Percentiles rank a stretch among this genome's conserved stretches.
phyloP scores from a whole-genome alignment of 2,113 vertebrate genomes.

The Uria aalge region DNA sequence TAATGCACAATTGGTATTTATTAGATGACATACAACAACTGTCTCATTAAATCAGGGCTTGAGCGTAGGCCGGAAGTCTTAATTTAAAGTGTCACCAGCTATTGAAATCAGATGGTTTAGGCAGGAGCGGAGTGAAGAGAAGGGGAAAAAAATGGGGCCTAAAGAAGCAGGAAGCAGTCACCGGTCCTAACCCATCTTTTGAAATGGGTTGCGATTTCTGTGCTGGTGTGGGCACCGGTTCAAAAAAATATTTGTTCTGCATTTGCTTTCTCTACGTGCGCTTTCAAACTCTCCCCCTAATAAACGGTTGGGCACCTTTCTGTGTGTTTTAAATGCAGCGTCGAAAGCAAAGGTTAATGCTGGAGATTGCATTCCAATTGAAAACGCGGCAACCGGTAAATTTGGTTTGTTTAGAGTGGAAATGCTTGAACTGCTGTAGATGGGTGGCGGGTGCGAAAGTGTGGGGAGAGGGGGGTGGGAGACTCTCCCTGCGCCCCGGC shows the following conservation, averaged over 20 bases:
- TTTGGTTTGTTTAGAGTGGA: conserved; percentile 52
- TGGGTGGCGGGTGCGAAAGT: conserved; percentile 73
- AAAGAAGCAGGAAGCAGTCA: background rate
- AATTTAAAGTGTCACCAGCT: conserved; percentile 58
- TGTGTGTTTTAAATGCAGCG: conserved; percentile 36
- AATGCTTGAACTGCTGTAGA: conserved; percentile 77
- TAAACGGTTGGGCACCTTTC: conserved; percentile 28
- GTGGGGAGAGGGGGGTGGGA: background rate
- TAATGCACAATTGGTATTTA: conserved; percentile 27
- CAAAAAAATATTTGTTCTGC: background rate
- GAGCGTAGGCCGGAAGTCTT: background rate
- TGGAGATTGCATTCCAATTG: conserved; percentile 81
- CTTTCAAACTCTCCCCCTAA: background rate
- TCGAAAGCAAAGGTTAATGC: conserved; percentile 79
- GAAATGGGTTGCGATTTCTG: background rate
- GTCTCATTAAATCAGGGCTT: conserved; percentile 54
- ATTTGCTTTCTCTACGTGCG: background rate
- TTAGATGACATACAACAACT: conserved; percentile 60
- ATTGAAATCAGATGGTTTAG: background rate
- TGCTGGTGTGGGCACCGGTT: background rate
- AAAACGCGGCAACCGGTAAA: conserved; percentile 41
- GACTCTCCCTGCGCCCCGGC: conserved; percentile 56
- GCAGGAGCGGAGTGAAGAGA: background rate
- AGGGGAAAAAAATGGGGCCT: background rate
- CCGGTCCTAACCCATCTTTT: background rate